Base-by-base conservation (phyloP, 2,888 invertebrate genomes). In the Drosophila kanekoi region DNA sequence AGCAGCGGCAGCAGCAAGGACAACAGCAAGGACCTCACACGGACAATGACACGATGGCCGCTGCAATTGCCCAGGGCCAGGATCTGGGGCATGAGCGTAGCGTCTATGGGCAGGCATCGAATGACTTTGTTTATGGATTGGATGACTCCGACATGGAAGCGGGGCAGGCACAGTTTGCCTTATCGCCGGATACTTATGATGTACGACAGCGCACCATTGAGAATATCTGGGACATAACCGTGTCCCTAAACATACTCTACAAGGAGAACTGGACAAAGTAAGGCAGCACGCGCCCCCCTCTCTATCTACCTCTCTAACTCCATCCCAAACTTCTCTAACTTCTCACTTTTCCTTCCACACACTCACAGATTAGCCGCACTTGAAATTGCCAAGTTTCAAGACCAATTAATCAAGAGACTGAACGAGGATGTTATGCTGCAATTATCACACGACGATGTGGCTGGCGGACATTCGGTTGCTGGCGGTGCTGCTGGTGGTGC, bases 141-240 rank as follows among this genome's bases (percentile, higher is more conserved):
- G 91, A 90, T 63, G 87, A 81, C 56, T 62, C 74, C 33, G 81
- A 71, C 41, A 49, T 79, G 66, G 88, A 77, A 33, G 61, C 64
- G 37, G 67, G 63, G 10, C 79, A 73, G 68, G 89, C 91, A 44
- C 90, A 89, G 74, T 87, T 87, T 72, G 89, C 91, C 62, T 82
- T 92, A 77, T 90, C 91, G 70, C 90, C 91, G 78, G 92, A 92
- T 81, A 92, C 92, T 56, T 90, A 94, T 77, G 94, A 94, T 79
- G 95, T 95, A 28, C 93, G 95, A 47, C 94, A 94, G 47, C 93
- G 93, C 88, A 96, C 97, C 13, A 97, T 97, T 49, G 96, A 97
- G 93, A 97, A 96, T 92, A 96, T 98, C 90, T 98, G 98, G 98
- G 96, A 97, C 91, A 96, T 97, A 73, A 98, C 98, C 3, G 96